phyloP scores from a whole-genome alignment of 2,888 invertebrate genomes.

The Monopis laevigella region DNA sequence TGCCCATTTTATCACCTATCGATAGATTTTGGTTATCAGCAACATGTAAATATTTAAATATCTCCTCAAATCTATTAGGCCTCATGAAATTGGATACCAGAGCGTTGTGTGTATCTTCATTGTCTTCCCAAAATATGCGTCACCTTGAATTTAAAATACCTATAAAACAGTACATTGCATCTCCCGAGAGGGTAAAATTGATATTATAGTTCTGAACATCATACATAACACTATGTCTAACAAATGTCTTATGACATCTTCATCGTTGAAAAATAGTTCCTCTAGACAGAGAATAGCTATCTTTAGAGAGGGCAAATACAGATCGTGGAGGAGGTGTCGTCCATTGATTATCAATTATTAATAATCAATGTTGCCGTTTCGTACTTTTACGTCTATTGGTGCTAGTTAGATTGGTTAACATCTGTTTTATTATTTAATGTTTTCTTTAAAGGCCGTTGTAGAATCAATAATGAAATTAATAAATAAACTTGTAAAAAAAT shows the following conservation, averaged over 20 bases:
- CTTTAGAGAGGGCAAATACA: neutral
- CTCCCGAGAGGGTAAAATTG: constrained; percentile 16
- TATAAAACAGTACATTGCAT: constrained; percentile 21
- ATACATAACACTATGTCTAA: constrained; percentile 17
- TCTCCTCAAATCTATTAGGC: constrained; percentile 24
- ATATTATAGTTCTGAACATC: constrained; percentile 19
- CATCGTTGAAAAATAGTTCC: constrained; percentile 1
- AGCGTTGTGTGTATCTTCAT: constrained; percentile 21
- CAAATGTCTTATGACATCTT: constrained; percentile 6
- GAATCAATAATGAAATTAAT: too few species aligned
- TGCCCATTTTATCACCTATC: constrained; percentile 22
- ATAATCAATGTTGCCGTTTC: neutral
- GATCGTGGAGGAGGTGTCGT: neutral
- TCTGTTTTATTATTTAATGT: too few species aligned
- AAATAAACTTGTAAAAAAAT: too few species aligned
- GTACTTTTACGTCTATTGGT: neutral
- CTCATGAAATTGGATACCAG: constrained; percentile 22
- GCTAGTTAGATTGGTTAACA: too few species aligned
- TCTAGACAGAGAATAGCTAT: neutral
- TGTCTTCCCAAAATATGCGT: constrained; percentile 23
- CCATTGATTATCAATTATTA: neutral
- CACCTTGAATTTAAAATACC: constrained; percentile 23
- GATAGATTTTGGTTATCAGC: constrained; percentile 22
- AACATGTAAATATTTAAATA: constrained; percentile 24
- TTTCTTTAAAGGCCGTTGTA: too few species aligned